A percentile compares a stretch with the other conserved stretches of the same genome.
Evolutionary conservation across 2,888 invertebrate genomes (phyloP).

Genomic region (Rugalucina vietnamica): DNA sequence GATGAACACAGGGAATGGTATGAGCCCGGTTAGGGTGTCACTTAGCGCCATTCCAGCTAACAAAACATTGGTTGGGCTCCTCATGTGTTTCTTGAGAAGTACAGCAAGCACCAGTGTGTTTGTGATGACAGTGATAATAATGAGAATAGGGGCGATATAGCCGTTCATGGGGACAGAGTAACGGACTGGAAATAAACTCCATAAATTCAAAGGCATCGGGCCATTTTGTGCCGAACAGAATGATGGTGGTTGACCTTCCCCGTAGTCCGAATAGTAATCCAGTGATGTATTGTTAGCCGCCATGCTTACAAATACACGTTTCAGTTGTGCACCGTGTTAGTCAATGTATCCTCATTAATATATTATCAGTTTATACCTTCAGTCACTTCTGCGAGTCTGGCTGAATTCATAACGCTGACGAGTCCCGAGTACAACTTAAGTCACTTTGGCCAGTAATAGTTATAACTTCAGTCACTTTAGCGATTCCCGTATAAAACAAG

Average conservation of each 20-base stretch:
- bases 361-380: neutral
- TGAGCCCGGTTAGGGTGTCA: slow-evolving; percentile 92
- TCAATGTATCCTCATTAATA: neutral
- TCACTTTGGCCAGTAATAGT: too few relatives aligned
- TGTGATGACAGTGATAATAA: slow-evolving; percentile 94
- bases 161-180: slow-evolving; percentile 87
- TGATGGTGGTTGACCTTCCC: neutral
- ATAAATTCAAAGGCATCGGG: slow-evolving; percentile 23
- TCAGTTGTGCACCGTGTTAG: neutral
- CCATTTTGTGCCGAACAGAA: neutral
- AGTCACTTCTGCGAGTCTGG: neutral
- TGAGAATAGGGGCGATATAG: slow-evolving; percentile 92
- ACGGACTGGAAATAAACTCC: slow-evolving; percentile 55
- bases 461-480: neutral
- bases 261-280: neutral
- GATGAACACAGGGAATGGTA: slow-evolving; percentile 88
- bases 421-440: neutral
- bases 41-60: slow-evolving; percentile 98
- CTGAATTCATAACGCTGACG: neutral
- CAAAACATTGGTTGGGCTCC: slow-evolving; percentile 95
- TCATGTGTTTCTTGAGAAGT: slow-evolving; percentile 94
- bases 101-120: slow-evolving; percentile 96
- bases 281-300: neutral
- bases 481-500: neutral
- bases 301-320: neutral